A percentile compares a stretch with the other conserved stretches of the same genome.
Evolutionary conservation across 1,140 invertebrate species (phyloP).

Genomic region (Magallana ariakensis): DNA sequence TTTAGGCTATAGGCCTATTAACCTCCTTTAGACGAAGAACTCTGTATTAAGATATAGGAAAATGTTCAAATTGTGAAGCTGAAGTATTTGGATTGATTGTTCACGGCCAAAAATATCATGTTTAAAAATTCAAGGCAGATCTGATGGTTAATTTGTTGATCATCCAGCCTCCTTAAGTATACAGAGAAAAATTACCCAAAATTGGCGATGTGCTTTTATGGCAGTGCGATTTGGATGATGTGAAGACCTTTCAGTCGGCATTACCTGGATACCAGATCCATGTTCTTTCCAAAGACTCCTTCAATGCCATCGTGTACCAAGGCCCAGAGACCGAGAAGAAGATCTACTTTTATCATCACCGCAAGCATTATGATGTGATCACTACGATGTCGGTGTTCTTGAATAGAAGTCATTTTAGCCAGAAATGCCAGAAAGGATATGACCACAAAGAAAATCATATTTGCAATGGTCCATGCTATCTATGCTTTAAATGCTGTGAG

Average conservation of each 20-base stretch:
- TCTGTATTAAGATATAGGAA: too few species aligned
- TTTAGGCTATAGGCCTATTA: too few species aligned
- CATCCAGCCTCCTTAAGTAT: too few species aligned
- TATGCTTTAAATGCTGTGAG: constrained; percentile 31
- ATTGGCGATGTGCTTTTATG: neutral
- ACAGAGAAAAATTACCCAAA: neutral
- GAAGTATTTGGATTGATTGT: too few species aligned
- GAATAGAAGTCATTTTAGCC: constrained; percentile 30
- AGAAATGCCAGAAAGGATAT: constrained; percentile 34
- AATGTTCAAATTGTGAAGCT: too few species aligned
- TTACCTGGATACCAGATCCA: constrained; percentile 16
- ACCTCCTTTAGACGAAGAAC: neutral
- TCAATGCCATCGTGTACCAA: constrained; percentile 16
- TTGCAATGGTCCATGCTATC: constrained; percentile 31
- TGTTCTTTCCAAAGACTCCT: constrained; percentile 34
- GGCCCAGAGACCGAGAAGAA: constrained; percentile 31
- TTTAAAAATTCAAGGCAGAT: too few species aligned
- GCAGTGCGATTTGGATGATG: constrained; percentile 3
- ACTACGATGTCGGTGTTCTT: constrained; percentile 31
- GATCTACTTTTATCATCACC: constrained; percentile 38
- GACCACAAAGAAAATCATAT: constrained; percentile 38
- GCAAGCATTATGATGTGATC: constrained; percentile 42
- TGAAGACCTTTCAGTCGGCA: neutral
- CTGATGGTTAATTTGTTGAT: too few species aligned
- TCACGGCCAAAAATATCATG: too few species aligned